Evolutionary conservation across 2,113 vertebrate species (phyloP).

Genomic region (Epinephelus moara): DNA sequence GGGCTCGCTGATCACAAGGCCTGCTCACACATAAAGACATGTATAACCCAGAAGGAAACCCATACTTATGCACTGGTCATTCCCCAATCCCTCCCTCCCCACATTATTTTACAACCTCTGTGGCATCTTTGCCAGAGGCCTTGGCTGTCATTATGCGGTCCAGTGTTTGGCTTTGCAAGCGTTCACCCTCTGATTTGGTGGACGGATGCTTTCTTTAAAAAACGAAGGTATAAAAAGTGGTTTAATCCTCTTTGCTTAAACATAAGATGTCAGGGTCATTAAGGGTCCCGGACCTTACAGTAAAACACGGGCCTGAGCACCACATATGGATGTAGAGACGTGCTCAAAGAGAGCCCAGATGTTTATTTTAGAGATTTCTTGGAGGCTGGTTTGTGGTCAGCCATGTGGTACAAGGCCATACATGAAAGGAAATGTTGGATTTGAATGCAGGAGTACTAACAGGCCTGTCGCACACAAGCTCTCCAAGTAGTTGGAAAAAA

Average conservation of each 20-base stretch:
- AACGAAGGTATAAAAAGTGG: constrained; percentile 68
- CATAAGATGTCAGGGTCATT: constrained; percentile 63
- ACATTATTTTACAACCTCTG: constrained; percentile 74
- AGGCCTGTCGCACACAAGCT: constrained; percentile 52
- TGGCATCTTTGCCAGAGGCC: constrained; percentile 70
- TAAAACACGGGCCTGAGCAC: constrained; percentile 44
- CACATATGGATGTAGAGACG: constrained; percentile 68
- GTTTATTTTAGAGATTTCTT: constrained; percentile 84
- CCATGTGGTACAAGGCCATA: constrained; percentile 75
- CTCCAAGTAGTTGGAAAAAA: constrained; percentile 5
- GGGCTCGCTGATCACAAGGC: constrained; percentile 69
- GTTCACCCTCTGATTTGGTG: constrained; percentile 77
- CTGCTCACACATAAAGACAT: constrained; percentile 67
- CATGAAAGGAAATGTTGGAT: constrained; percentile 80
- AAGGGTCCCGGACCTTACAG: constrained; percentile 52
- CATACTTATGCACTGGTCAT: constrained; percentile 77
- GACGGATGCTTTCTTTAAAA: constrained; percentile 67
- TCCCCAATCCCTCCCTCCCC: constrained; percentile 39
- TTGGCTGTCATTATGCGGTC: constrained; percentile 84
- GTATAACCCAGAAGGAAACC: constrained; percentile 69
- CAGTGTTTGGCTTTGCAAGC: constrained; percentile 77
- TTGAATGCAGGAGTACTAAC: constrained; percentile 70
- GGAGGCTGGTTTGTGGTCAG: constrained; percentile 79
- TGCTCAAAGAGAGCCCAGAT: constrained; percentile 75
- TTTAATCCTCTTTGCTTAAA: constrained; percentile 74